Conservation (phyloP, 2,113 vertebrate species). For the Triplophysa dalaica region DNA sequence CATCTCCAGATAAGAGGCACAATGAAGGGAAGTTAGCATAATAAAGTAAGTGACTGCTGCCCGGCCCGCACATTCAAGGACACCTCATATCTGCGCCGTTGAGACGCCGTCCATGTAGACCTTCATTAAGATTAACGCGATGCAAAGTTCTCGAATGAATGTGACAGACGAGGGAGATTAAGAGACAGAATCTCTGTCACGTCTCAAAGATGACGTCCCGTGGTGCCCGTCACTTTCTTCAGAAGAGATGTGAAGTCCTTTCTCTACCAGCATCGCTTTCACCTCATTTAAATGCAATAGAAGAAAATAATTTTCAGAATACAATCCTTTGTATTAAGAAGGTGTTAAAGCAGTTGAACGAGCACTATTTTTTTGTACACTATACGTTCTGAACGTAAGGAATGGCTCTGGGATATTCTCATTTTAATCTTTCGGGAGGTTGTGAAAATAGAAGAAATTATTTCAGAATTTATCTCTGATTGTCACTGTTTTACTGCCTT, state of each 20-base stretch:
- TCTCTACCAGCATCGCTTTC: neutral
- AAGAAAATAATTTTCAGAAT: neutral
- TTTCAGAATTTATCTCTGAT: no score
- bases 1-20: slow-evolving; percentile 44
- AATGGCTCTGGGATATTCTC: no score
- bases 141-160: slow-evolving; percentile 36
- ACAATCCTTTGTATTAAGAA: slow-evolving; percentile 32
- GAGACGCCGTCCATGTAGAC: slow-evolving; percentile 19
- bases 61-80: slow-evolving; percentile 36
- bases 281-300: slow-evolving; percentile 13
- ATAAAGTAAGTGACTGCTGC: slow-evolving; percentile 43
- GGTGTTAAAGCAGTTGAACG: neutral
- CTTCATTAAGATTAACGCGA: slow-evolving; percentile 41
- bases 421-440: no score
- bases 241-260: slow-evolving; percentile 18
- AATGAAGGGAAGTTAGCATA: slow-evolving; percentile 43
- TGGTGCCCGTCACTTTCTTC: slow-evolving; percentile 1
- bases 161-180: slow-evolving; percentile 24
- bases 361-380: no score
- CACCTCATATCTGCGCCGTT: slow-evolving; percentile 17
- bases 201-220: slow-evolving; percentile 16
- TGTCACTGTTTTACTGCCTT: no score
- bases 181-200: slow-evolving; percentile 32
- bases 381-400: no score
- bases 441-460: no score